Conservation (phyloP, 2,113 vertebrate species). For the Xiphophorus hellerii region DNA sequence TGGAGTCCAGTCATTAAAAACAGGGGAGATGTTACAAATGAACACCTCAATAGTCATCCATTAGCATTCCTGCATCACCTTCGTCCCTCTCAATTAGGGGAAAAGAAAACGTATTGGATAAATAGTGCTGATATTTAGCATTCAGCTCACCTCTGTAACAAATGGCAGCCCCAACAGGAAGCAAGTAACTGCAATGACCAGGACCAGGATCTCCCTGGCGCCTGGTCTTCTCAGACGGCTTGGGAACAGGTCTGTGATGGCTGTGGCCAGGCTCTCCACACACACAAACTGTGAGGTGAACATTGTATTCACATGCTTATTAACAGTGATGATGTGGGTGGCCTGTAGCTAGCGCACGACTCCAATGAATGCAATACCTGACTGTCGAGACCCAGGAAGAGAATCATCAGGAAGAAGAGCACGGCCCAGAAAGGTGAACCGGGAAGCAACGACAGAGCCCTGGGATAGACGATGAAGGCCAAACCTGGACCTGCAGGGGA, state of each 20-base stretch:
- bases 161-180: conserved; percentile 89
- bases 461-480: conserved; percentile 88
- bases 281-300: conserved; percentile 86
- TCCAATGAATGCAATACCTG: conserved; percentile 77
- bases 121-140: neutral
- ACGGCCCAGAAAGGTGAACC: conserved; percentile 89
- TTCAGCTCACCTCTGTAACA: conserved; percentile 83
- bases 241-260: conserved; percentile 89
- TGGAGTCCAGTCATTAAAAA: neutral
- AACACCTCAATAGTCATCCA: too few species aligned
- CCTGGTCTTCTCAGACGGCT: conserved; percentile 79
- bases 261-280: conserved; percentile 91
- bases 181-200: conserved; percentile 80
- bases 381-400: conserved; percentile 90
- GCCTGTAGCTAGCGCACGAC: neutral
- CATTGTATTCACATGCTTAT: neutral
- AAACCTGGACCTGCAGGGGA: conserved; percentile 84
- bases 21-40: neutral
- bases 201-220: conserved; percentile 84
- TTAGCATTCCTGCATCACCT: too few species aligned
- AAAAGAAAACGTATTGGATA: neutral
- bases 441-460: conserved; percentile 88
- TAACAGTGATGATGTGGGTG: neutral
- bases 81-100: neutral
- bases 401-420: conserved; percentile 93